Percentiles rank a stretch among this genome's conserved stretches.
phyloP scores from a whole-genome alignment of 1,140 invertebrate species.

The Eriocheir sinensis region DNA sequence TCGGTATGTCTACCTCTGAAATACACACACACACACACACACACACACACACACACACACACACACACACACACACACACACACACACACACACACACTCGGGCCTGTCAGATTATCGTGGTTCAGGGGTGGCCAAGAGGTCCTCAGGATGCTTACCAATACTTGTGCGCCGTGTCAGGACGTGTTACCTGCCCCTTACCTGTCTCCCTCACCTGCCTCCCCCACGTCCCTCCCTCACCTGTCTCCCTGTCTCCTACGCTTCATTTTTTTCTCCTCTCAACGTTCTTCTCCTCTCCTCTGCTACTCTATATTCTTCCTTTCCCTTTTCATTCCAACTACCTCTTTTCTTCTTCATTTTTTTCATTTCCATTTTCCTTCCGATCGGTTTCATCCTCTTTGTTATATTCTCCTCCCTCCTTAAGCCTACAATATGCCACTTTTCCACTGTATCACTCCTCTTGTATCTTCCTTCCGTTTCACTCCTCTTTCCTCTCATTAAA shows the following conservation, averaged over 20 bases:
- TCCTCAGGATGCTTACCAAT: conserved; percentile 19
- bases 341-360: neutral
- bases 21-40: too few relatives aligned
- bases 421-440: neutral
- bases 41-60: too few relatives aligned
- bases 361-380: neutral
- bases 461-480: too few relatives aligned
- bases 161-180: conserved; percentile 39
- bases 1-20: too few relatives aligned
- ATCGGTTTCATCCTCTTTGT: neutral
- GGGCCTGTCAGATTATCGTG: conserved; percentile 35
- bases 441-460: too few relatives aligned
- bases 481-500: too few relatives aligned
- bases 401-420: neutral
- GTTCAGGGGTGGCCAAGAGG: conserved; percentile 2
- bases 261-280: too few relatives aligned
- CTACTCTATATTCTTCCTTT: neutral
- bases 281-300: neutral
- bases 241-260: neutral
- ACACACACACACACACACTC: too few relatives aligned
- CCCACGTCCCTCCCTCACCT: neutral
- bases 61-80: too few relatives aligned
- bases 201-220: neutral
- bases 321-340: neutral
- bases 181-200: neutral